A percentile compares a stretch with the other conserved stretches of the same genome.
phyloP scores from a whole-genome alignment of 1,140 invertebrate species.

The Halotydeus destructor region DNA sequence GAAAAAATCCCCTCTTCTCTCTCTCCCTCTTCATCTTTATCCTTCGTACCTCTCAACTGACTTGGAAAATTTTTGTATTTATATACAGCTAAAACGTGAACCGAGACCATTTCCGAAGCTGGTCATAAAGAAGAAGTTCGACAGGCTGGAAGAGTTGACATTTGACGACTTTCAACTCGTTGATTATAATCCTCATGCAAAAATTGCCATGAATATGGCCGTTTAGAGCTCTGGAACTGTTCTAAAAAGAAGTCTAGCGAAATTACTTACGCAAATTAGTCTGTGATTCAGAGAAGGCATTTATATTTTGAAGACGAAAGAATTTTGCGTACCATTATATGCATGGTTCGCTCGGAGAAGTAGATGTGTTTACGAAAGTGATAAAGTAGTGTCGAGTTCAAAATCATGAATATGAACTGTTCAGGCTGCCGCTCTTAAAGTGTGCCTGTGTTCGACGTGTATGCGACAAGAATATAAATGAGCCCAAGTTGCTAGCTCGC shows the following conservation, averaged over 20 bases:
- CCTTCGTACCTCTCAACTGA: neutral
- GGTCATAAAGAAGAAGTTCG: conserved; percentile 42
- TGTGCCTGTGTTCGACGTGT: no score
- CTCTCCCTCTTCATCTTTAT: neutral
- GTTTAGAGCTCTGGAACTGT: conserved; percentile 34
- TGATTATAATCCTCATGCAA: conserved; percentile 70
- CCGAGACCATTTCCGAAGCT: conserved; percentile 68
- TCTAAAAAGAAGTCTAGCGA: neutral
- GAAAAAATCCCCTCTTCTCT: neutral
- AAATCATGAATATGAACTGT: no score
- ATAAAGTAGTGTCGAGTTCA: no score
- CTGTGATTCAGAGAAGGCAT: neutral
- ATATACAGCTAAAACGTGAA: conserved; percentile 37
- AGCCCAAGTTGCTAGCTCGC: no score
- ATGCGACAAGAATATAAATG: no score
- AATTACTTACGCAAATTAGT: neutral
- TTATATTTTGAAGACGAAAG: neutral
- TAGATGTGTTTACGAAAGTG: no score
- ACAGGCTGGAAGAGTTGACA: conserved; percentile 71
- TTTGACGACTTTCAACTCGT: conserved; percentile 68
- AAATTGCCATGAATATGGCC: conserved; percentile 90
- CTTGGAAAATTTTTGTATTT: conserved; percentile 12
- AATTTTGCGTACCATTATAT: no score
- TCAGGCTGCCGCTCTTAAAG: no score
- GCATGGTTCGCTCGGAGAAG: no score